Conservation (phyloP, 2,888 invertebrate genomes). For the Ectropis crepuscularia region DNA sequence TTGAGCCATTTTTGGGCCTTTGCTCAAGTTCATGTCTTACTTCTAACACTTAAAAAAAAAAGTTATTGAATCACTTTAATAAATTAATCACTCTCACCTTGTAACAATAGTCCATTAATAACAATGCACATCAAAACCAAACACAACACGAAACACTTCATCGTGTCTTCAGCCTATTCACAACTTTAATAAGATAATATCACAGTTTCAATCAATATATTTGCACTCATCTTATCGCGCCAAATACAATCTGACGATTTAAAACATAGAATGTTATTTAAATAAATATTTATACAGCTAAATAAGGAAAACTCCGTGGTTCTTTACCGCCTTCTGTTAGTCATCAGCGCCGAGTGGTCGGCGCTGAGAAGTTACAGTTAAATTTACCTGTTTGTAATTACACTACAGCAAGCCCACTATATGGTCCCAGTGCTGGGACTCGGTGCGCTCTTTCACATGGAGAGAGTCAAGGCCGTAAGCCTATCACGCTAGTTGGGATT, state of each 20-base stretch:
- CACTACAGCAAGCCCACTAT: too few relatives aligned
- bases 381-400: too few relatives aligned
- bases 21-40: too few relatives aligned
- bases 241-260: neutral
- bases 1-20: too few relatives aligned
- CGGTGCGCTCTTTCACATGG: too few relatives aligned
- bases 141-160: conserved; percentile 18
- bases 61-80: neutral
- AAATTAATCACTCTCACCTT: conserved; percentile 21
- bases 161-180: conserved; percentile 3
- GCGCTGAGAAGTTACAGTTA: neutral
- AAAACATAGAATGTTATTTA: conserved; percentile 7
- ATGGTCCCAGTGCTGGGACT: too few relatives aligned
- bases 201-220: neutral
- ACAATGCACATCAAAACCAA: conserved; percentile 22
- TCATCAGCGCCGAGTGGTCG: conserved; percentile 11
- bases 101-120: conserved; percentile 7
- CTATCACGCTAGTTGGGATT: too few relatives aligned
- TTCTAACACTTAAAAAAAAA: too few relatives aligned
- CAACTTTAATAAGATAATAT: neutral
- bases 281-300: neutral
- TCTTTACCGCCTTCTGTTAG: conserved; percentile 21
- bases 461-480: too few relatives aligned
- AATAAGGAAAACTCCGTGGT: conserved; percentile 21
- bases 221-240: conserved; percentile 9